phyloP scores from a whole-genome alignment of 2,888 invertebrate species.

The Stenodema calcarata region DNA sequence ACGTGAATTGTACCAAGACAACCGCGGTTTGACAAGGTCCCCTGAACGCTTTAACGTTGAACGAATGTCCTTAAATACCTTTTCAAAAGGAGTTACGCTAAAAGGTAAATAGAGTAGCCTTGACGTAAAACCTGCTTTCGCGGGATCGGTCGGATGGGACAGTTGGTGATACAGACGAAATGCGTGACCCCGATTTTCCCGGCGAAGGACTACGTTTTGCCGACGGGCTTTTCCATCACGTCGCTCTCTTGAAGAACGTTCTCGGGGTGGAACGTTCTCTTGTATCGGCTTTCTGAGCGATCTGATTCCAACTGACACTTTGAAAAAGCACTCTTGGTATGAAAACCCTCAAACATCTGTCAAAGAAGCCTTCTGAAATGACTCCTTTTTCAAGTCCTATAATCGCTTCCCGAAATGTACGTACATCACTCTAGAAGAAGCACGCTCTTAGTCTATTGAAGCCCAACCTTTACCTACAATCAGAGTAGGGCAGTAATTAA shows the following conservation, averaged over 20 bases:
- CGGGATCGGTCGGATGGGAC: neutral
- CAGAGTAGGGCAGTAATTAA: too few species aligned
- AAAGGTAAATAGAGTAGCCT: neutral
- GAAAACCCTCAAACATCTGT: neutral
- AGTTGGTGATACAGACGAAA: neutral
- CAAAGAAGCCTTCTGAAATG: neutral
- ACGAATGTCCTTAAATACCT: neutral
- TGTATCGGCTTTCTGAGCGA: neutral
- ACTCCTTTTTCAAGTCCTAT: too few species aligned
- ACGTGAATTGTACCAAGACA: neutral
- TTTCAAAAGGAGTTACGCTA: neutral
- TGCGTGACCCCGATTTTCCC: neutral
- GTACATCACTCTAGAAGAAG: too few species aligned
- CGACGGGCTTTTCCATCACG: neutral
- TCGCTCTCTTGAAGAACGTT: neutral
- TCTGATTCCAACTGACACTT: neutral
- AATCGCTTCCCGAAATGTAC: too few species aligned
- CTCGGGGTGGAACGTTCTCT: neutral
- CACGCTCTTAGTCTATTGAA: too few species aligned
- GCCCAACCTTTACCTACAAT: too few species aligned
- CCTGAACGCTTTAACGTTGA: neutral
- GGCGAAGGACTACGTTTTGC: neutral
- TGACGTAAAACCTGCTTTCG: neutral
- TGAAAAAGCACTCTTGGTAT: neutral
- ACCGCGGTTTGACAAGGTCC: neutral